Conservation (phyloP, 1,140 invertebrate species). For the Manduca sexta region DNA sequence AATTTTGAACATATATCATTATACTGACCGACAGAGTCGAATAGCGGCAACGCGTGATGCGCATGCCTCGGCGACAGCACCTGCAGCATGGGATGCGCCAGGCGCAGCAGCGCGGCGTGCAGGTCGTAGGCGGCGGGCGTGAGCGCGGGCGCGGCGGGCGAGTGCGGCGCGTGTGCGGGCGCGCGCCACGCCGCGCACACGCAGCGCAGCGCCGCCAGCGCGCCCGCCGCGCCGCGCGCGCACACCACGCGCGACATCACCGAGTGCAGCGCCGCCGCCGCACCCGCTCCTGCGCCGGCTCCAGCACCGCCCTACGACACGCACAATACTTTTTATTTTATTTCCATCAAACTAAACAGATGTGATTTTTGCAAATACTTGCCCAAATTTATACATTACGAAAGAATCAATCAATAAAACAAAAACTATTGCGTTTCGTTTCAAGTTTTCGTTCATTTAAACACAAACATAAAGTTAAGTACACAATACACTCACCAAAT, state of each 20-base stretch:
- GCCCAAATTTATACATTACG: too few species aligned
- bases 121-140: conserved; percentile 45
- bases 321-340: too few species aligned
- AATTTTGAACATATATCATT: too few species aligned
- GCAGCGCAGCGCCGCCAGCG: conserved; percentile 33
- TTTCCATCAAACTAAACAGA: too few species aligned
- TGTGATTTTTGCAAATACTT: too few species aligned
- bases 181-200: conserved; percentile 24
- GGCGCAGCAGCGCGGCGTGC: conserved; percentile 49
- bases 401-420: too few species aligned
- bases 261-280: conserved; percentile 42
- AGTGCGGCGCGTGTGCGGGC: neutral
- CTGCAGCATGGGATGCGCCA: conserved; percentile 49
- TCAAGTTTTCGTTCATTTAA: too few species aligned
- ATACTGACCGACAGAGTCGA: conserved; percentile 46
- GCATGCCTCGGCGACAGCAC: conserved; percentile 33
- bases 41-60: conserved; percentile 39
- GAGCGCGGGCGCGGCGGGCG: conserved; percentile 12
- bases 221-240: conserved; percentile 40
- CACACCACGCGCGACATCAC: conserved; percentile 51
- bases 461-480: too few species aligned
- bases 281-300: conserved; percentile 48
- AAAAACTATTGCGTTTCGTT: too few species aligned
- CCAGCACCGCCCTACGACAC: conserved; percentile 35
- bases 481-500: conserved; percentile 46